Conservation (phyloP, 2,113 vertebrate species). For the Nibea albiflora region DNA sequence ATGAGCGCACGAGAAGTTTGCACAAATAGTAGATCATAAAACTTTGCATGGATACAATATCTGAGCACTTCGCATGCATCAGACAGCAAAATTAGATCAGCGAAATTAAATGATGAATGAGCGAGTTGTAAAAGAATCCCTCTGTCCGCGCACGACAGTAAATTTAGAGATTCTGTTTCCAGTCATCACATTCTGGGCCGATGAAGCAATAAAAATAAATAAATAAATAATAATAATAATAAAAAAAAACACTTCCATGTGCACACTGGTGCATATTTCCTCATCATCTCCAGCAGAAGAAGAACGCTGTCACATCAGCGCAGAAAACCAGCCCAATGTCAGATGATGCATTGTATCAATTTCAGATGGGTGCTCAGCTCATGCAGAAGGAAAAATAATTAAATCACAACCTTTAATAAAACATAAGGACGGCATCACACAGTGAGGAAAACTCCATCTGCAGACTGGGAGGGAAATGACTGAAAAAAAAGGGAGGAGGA, state of each 20-base stretch:
- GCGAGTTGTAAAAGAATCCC: conserved; percentile 4
- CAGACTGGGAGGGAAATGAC: conserved; percentile 52
- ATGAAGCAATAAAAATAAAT: not conserved
- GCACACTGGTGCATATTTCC: conserved; percentile 28
- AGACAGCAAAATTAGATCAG: conserved; percentile 39
- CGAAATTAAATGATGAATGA: conserved; percentile 42
- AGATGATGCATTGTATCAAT: conserved; percentile 73
- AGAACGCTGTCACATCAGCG: conserved; percentile 26
- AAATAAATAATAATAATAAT: not conserved
- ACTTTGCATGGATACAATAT: conserved; percentile 10
- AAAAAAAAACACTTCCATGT: not conserved
- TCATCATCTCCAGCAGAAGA: conserved; percentile 29
- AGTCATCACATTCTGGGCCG: not conserved
- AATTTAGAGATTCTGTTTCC: conserved; percentile 13
- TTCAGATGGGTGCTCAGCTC: conserved; percentile 48
- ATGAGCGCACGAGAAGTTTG: conserved; percentile 1
- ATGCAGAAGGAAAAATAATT: conserved; percentile 56
- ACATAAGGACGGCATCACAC: conserved; percentile 59
- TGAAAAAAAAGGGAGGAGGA: not conserved
- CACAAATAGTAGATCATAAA: conserved; percentile 27
- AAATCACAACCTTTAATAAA: conserved; percentile 77
- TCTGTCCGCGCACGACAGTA: not conserved
- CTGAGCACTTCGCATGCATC: not conserved
- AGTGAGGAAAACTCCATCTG: conserved; percentile 60
- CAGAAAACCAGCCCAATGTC: conserved; percentile 47